A percentile compares a stretch with the other conserved stretches of the same genome.
Evolutionary conservation across 2,888 invertebrate species (phyloP).

Genomic region (Euclidia mi): DNA sequence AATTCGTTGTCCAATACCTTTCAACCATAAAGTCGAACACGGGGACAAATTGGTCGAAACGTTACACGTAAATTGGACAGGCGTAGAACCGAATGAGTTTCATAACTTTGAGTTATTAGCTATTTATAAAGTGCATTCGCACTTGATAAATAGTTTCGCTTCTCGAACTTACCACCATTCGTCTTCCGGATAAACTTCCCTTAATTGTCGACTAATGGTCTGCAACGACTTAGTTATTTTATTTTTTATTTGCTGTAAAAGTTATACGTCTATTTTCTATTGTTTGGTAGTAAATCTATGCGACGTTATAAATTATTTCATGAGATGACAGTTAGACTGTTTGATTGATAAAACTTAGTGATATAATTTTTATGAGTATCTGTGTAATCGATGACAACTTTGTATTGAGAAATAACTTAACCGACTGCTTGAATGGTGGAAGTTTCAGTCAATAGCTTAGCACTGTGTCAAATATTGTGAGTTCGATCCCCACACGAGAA

Average conservation of each 20-base stretch:
- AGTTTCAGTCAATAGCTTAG: too few species aligned
- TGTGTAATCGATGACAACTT: too few species aligned
- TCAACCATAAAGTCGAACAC: constrained; percentile 49
- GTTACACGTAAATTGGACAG: constrained; percentile 32
- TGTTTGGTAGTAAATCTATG: too few species aligned
- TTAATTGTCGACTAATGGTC: constrained; percentile 72
- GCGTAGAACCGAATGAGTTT: constrained; percentile 40
- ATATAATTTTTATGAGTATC: too few species aligned
- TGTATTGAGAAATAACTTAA: too few species aligned
- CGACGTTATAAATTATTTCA: too few species aligned
- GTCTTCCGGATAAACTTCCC: constrained; percentile 59
- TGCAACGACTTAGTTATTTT: constrained; percentile 44
- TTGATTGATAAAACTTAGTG: too few species aligned
- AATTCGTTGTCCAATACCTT: constrained; percentile 58
- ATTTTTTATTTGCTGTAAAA: constrained; percentile 40
- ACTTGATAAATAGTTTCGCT: constrained; percentile 57
- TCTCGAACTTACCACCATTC: constrained; percentile 63
- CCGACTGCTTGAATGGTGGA: too few species aligned
- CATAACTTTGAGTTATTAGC: constrained; percentile 17
- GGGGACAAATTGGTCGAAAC: constrained; percentile 47
- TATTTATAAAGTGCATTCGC: constrained; percentile 20
- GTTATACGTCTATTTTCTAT: constrained; percentile 12
- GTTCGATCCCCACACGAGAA: too few species aligned
- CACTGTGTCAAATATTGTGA: too few species aligned
- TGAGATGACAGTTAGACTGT: too few species aligned